Percentiles rank a stretch among this genome's conserved stretches.
These are phyloP conservation scores for Hormiphora californensis DNA, from an alignment of 37 sponge, comb jelly and placozoan species.

Conservation along the genomic window DNA sequence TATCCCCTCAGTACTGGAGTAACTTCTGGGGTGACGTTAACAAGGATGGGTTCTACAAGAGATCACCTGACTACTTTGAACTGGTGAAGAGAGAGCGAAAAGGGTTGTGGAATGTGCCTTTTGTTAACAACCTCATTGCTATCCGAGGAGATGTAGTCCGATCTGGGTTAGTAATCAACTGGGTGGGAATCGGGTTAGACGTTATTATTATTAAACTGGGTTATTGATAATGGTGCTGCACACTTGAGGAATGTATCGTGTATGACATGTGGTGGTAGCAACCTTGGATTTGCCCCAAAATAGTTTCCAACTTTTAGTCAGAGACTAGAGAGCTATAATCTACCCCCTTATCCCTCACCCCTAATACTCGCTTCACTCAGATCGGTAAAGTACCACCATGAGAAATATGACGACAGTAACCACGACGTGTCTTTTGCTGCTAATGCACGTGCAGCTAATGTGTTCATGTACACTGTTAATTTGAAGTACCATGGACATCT, in stretches of 20 bases:
- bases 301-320: too few species aligned
- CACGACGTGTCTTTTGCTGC: slow-evolving; percentile 2
- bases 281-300: too few species aligned
- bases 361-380: too few species aligned
- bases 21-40: slow-evolving; percentile 90
- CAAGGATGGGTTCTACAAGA: slow-evolving; percentile 78
- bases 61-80: slow-evolving; percentile 73
- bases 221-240: too few species aligned
- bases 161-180: neutral
- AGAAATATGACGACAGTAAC: slow-evolving; percentile 33
- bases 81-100: slow-evolving; percentile 60
- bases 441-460: neutral
- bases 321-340: too few species aligned
- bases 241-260: too few species aligned
- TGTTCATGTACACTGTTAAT: slow-evolving; percentile 23
- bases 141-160: slow-evolving; percentile 16
- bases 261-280: too few species aligned
- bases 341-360: too few species aligned
- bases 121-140: neutral
- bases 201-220: too few species aligned
- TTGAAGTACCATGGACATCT: slow-evolving; percentile 41
- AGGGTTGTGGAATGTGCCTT: slow-evolving; percentile 49
- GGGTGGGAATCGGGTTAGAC: too few species aligned
- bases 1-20: slow-evolving; percentile 63
- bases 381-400: neutral